Percentiles rank a stretch among this genome's conserved stretches.
These are phyloP conservation scores for Brachionus asplanchnoidis DNA, from an alignment of 1,140 invertebrate genomes.

Conservation along the genomic window DNA sequence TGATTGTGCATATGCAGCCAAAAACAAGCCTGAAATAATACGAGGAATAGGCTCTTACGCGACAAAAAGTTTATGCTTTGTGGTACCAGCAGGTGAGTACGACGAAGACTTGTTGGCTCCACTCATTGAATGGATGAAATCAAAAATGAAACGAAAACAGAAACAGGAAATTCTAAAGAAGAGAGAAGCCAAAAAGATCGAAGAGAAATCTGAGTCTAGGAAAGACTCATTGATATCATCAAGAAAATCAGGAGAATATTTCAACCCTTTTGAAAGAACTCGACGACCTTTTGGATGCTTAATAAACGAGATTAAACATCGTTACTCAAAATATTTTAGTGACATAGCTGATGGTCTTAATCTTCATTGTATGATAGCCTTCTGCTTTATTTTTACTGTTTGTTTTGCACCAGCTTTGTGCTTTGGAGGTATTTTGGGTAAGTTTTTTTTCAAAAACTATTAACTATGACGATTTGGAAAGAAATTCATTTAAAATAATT, in stretches of 20 bases:
- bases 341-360: constrained; percentile 82
- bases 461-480: no score
- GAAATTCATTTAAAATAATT: no score
- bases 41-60: neutral
- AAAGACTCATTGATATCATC: neutral
- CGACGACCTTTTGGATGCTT: constrained; percentile 71
- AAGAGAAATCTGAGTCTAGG: neutral
- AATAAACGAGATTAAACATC: constrained; percentile 73
- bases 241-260: neutral
- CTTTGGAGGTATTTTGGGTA: constrained; percentile 81
- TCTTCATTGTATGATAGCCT: constrained; percentile 76
- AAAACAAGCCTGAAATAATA: neutral
- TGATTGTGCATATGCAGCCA: constrained; percentile 5
- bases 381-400: constrained; percentile 94
- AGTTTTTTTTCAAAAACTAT: no score
- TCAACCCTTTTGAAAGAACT: constrained; percentile 67
- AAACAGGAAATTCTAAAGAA: neutral
- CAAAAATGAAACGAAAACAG: constrained; percentile 7
- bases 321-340: constrained; percentile 76
- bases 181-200: neutral
- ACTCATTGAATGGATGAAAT: constrained; percentile 23
- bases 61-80: constrained; percentile 20
- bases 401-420: constrained; percentile 87
- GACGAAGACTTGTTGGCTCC: constrained; percentile 13
- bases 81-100: neutral